Percentiles rank a stretch among this genome's conserved stretches.
Evolutionary conservation across 2,888 invertebrate genomes (phyloP).

Genomic region (Druceiella hillmani): DNA sequence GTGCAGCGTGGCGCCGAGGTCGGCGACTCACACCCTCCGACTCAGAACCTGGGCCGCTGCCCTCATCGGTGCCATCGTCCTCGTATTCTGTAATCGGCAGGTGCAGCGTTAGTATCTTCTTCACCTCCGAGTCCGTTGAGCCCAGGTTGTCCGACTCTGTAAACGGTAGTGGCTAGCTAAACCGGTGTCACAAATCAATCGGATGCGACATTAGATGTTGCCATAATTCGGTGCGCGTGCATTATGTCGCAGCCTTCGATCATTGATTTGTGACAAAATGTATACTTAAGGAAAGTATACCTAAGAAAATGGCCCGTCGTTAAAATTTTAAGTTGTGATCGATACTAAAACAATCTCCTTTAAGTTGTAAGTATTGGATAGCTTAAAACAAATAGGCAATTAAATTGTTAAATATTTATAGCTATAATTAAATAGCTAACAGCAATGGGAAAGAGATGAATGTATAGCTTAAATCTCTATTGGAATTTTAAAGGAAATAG

Average conservation of each 20-base stretch:
- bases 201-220: slow-evolving; percentile 13
- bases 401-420: too few species aligned
- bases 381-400: too few species aligned
- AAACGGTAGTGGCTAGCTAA: slow-evolving; percentile 29
- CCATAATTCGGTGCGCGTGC: neutral
- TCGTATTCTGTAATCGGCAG: slow-evolving; percentile 93
- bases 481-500: too few species aligned
- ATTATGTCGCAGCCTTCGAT: neutral
- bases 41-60: slow-evolving; percentile 52
- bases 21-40: slow-evolving; percentile 41
- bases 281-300: too few species aligned
- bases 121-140: slow-evolving; percentile 91
- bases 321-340: too few species aligned
- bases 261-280: too few species aligned
- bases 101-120: slow-evolving; percentile 88
- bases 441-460: too few species aligned
- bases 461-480: too few species aligned
- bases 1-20: slow-evolving; percentile 35
- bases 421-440: too few species aligned
- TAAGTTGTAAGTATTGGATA: too few species aligned
- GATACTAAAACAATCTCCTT: too few species aligned
- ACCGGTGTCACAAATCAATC: slow-evolving; percentile 16
- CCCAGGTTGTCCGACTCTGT: slow-evolving; percentile 91
- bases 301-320: too few species aligned
- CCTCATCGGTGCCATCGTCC: slow-evolving; percentile 69